Percentiles rank a stretch among this genome's conserved stretches.
Evolutionary conservation across 64 coral and sea anemone genomes (phyloP).

Genomic region (Montipora foliosa): DNA sequence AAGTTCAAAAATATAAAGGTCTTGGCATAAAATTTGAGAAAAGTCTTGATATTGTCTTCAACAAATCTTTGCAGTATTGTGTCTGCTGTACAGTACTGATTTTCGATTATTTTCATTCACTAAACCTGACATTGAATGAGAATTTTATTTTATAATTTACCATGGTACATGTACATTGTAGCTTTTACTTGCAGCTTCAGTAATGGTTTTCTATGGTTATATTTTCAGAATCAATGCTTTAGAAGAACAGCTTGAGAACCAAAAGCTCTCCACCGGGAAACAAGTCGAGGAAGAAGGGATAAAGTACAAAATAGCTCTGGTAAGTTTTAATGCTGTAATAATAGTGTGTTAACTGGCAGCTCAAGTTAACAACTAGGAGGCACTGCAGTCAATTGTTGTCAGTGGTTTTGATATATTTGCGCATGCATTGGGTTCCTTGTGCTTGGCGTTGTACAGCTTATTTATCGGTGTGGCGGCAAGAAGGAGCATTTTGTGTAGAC

Average conservation of each 20-base stretch:
- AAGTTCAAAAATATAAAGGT: neutral
- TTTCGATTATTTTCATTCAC: neutral
- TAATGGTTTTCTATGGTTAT: neutral
- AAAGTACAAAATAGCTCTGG: slow-evolving; percentile 87
- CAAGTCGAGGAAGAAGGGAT: slow-evolving; percentile 84
- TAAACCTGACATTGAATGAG: too few species aligned
- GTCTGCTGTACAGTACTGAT: neutral
- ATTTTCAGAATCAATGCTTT: slow-evolving; percentile 94
- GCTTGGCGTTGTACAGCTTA: too few species aligned
- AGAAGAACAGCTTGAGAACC: slow-evolving; percentile 93
- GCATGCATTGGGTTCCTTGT: too few species aligned
- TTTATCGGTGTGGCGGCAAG: too few species aligned
- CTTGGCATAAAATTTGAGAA: neutral
- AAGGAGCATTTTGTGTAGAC: too few species aligned
- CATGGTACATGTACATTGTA: neutral
- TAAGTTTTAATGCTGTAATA: slow-evolving; percentile 39
- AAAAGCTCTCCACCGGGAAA: slow-evolving; percentile 82
- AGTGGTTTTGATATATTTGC: too few species aligned
- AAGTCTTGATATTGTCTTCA: neutral
- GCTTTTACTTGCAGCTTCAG: neutral
- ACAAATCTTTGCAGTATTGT: neutral
- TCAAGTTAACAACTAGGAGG: too few species aligned
- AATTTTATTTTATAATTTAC: too few species aligned
- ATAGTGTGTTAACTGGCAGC: too few species aligned
- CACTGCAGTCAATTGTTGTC: too few species aligned